Base-by-base conservation (phyloP, 2,797 vertebrate species). In the Aulostomus chinensis region DNA sequence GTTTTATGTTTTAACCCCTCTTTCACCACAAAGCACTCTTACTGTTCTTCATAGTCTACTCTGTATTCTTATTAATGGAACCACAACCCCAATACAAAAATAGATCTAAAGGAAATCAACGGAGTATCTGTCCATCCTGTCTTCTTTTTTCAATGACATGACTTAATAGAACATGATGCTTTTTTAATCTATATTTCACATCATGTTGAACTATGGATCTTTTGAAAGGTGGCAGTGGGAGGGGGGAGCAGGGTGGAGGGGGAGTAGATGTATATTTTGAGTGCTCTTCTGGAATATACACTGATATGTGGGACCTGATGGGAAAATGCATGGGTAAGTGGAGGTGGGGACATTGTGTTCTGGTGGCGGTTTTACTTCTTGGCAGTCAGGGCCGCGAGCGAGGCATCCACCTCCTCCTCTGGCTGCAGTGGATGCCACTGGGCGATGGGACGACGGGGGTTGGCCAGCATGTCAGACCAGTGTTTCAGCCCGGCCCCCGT, bases 401-500 rank as follows among this genome's bases (percentile, higher is more conserved):
- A 49, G 5, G 78, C 89, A 3, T 98, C 96, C 54, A 98, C 94
- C 83, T 99, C 97, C 53, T 98, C 97, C 85, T 98, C 97, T 0
- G 95, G 96, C 86, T 95, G 95, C 56, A 99, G 93, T 0, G 96
- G 95, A 90, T 99, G 96, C 97, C 97, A 99, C 90, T 99, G 97
- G 57, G 97, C 96, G 1, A 99, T 95, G 76, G 97, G 97, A 72
- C 97, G 91, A 11, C 97, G 92, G 1, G 97, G 97, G 81, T 99
- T 99, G 62, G 97, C 94, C 89, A 96, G 86, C 97, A 99, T 99
- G 89, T 99, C 97, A 0, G 96, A 96, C 96, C 96, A 99, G 90
- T 99, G 97, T 87, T 96, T 92, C 37, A 98, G 94, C 88, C 95
- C 96, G 0, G 94, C 94, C 76, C 96, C 96, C 0, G 92, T 89